phyloP scores from a whole-genome alignment of 2,888 invertebrate genomes.

The Mechanitis messenoides region DNA sequence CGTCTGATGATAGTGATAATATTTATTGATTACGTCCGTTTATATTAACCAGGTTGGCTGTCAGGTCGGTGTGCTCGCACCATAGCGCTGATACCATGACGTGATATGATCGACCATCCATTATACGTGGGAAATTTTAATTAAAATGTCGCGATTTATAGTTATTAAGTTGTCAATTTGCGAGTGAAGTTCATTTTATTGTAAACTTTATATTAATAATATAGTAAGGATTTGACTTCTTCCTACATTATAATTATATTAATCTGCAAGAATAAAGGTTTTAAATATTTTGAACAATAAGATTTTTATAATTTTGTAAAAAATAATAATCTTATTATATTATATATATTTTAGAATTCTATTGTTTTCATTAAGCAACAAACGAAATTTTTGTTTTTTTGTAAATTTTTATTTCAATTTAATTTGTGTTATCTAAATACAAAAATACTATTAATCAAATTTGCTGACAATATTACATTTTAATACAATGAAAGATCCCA shows the following conservation, averaged over 20 bases:
- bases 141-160: conserved; percentile 10
- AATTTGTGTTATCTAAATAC: too few species aligned
- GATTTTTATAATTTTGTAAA: too few species aligned
- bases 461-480: neutral
- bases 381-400: too few species aligned
- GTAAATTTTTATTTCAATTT: too few species aligned
- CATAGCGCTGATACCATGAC: conserved; percentile 46
- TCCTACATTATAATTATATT: neutral
- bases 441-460: neutral
- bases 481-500: neutral
- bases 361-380: too few species aligned
- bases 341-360: too few species aligned
- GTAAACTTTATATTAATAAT: conserved; percentile 1
- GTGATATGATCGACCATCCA: conserved; percentile 45
- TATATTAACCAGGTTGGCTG: conserved; percentile 62
- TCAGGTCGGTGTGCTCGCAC: conserved; percentile 53
- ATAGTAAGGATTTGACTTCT: conserved; percentile 3
- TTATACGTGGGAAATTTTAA: conserved; percentile 27
- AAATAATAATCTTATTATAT: too few species aligned
- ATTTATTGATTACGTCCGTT: conserved; percentile 67
- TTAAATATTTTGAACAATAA: too few species aligned
- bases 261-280: too few species aligned
- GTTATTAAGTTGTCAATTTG: conserved; percentile 2
- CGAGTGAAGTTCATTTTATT: conserved; percentile 2
- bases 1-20: conserved; percentile 45